Evolutionary conservation across 2,888 invertebrate genomes (phyloP), one percentile per base, ranked within the genome.

Genomic region (Schrankia costaestrigalis): DNA sequence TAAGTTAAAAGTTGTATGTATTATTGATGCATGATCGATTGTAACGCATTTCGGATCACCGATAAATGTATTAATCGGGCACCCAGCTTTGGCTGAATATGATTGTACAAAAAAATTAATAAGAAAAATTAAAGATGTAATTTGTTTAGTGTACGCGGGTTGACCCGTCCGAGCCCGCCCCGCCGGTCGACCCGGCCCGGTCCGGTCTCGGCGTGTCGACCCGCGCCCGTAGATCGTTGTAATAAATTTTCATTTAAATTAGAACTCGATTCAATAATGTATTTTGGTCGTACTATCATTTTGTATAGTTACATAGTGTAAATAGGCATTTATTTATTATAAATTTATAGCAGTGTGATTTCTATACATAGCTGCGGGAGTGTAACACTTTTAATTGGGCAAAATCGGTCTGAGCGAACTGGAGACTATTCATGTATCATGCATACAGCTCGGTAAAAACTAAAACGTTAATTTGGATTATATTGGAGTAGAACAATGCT

Each of bases 261-360:
- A 86, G 86, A 79, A 84, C 85, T 83, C 80, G 76, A 78, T 77
- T 78, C 76, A 71, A 80, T 77, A 75, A 71, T 82, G 84, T 85
- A 78, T 81, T 81, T 82, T 85, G 62, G 79, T 78, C 81, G 81
- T 83, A 80, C 83, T 84, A 82, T 84, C 84, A 79, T 85, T 85
- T 85, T 86, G 86, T 87, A 87, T 87, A 86, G 85, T 79, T 79
- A 83, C 82, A 83, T 87, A 87, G 86, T 86, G 86, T 87, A 86
- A 85, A 87, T 87, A 87, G 87, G 87, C 87, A 87, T 87, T 87
- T 87, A 87, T 86, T 86, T 87, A 87, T 87, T 86, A 84, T 85
- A 83, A 85, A 86, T 82, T 84, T 75, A 83, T 82, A 82, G 84
- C 86, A 77, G 84, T 80, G 83, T 83, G 84, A 76, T 81, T 82